Conservation (phyloP, 2,888 invertebrate genomes). For the Cataglyphis cursor region DNA sequence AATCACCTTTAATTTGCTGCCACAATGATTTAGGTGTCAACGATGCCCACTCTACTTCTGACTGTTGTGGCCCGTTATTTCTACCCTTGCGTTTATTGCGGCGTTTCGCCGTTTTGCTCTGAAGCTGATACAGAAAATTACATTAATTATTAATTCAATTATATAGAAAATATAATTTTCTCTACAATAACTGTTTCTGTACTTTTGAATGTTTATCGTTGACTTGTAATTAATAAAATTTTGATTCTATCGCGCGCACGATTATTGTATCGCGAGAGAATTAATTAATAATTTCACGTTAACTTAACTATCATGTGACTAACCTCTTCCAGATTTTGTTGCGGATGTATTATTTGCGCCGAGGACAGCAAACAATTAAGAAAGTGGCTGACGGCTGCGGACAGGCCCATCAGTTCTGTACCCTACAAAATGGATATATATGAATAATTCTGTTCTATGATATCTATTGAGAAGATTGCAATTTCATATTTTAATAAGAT, state of each 20-base stretch:
- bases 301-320: constrained; percentile 59
- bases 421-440: constrained; percentile 87
- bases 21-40: constrained; percentile 96
- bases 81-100: constrained; percentile 90
- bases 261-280: constrained; percentile 6
- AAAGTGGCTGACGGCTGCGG: constrained; percentile 97
- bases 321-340: constrained; percentile 91
- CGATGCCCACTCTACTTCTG: constrained; percentile 93
- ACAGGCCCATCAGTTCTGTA: constrained; percentile 96
- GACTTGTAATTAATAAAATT: background rate
- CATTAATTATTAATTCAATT: constrained; percentile 38
- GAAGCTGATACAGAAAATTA: constrained; percentile 84
- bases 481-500: background rate
- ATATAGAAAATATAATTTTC: background rate
- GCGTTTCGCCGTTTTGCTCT: constrained; percentile 89
- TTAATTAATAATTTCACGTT: background rate
- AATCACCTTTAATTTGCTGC: constrained; percentile 94
- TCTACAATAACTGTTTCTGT: background rate
- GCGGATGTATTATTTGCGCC: constrained; percentile 90
- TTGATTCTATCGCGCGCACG: background rate
- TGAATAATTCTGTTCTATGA: background rate
- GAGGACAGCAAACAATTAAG: constrained; percentile 97
- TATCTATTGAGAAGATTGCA: background rate
- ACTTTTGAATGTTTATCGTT: background rate
- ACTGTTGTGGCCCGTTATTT: constrained; percentile 87